These are phyloP conservation scores for Papilio helenus DNA, from an alignment of 1,140 invertebrate species.

Conservation along the genomic window DNA sequence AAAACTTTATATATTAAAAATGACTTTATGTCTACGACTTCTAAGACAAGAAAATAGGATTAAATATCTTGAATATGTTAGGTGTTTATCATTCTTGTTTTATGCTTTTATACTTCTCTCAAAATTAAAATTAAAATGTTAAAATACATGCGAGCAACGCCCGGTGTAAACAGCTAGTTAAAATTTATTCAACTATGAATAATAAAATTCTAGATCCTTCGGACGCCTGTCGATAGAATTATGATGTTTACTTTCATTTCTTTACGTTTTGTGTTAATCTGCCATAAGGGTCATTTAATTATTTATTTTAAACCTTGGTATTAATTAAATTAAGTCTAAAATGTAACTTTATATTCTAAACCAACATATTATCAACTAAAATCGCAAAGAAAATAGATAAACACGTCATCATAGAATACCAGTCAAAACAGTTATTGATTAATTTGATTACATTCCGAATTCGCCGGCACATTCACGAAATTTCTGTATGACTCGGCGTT, in stretches of 20 bases:
- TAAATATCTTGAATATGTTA: no score
- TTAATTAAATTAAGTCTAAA: not conserved
- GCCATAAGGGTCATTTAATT: not conserved
- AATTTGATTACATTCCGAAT: slow-evolving; percentile 18
- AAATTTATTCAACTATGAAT: no score
- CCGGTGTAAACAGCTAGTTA: no score
- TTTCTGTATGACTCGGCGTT: slow-evolving; percentile 8
- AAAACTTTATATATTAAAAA: no score
- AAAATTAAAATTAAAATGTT: no score
- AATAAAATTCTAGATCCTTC: no score
- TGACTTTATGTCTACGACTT: no score
- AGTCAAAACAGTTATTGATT: slow-evolving; percentile 5
- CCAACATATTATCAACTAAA: not conserved
- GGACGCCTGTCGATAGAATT: no score
- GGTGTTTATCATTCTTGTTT: no score
- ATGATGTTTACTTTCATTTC: not conserved
- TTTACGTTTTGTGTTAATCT: not conserved
- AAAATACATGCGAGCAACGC: no score
- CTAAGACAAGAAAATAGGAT: no score
- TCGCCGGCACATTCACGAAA: slow-evolving; percentile 46
- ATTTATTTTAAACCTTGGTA: not conserved
- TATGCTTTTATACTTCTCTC: no score
- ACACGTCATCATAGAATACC: not conserved
- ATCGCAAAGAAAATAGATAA: not conserved
- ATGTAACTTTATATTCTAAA: not conserved